Conservation (phyloP, 2,113 vertebrate genomes). For the Archocentrus centrarchus region DNA sequence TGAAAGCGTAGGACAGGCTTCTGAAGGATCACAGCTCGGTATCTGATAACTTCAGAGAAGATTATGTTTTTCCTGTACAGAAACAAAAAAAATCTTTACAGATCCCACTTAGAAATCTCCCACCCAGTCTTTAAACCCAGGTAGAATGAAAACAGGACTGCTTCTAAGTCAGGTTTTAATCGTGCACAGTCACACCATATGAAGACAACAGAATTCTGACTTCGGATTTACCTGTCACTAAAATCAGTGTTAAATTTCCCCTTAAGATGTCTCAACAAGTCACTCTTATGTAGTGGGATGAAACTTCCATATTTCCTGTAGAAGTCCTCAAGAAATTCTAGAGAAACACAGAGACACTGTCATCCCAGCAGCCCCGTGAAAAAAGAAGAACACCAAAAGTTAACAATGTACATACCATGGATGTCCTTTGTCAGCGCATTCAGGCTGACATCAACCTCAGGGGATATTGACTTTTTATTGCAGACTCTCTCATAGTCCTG, state of each 20-base stretch:
- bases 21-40: constrained; percentile 83
- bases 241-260: constrained; percentile 88
- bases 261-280: constrained; percentile 89
- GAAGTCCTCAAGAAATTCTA: constrained; percentile 91
- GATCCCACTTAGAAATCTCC: accelerated
- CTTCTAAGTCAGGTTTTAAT: too few species aligned
- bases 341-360: constrained; percentile 46
- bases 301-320: constrained; percentile 94
- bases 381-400: background rate
- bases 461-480: background rate
- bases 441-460: background rate
- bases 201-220: background rate
- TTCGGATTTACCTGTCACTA: constrained; percentile 83
- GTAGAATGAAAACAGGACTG: background rate
- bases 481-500: background rate
- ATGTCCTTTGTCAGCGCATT: constrained; percentile 29
- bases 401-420: constrained; percentile 36
- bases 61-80: constrained; percentile 84
- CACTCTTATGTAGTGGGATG: constrained; percentile 88
- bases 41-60: constrained; percentile 86
- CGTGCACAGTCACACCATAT: background rate
- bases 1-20: constrained; percentile 83
- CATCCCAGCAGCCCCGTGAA: background rate
- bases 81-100: background rate
- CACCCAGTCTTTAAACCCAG: background rate